phyloP scores from a whole-genome alignment of 2,797 vertebrate genomes.

The Neosalanx taihuensis region DNA sequence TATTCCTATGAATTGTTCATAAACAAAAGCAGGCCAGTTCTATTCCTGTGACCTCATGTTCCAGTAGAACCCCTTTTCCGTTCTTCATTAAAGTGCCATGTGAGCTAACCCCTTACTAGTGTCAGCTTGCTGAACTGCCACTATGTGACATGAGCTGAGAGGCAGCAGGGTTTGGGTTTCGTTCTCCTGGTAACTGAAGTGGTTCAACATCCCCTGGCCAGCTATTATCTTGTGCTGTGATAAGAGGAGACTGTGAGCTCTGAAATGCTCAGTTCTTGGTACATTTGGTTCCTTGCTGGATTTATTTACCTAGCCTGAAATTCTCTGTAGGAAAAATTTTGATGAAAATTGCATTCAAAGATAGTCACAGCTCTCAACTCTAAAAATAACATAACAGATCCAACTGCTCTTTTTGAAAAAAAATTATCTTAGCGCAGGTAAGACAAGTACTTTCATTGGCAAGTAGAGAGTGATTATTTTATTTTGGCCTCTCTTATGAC shows the following conservation, averaged over 20 bases:
- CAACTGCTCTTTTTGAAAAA: too few species aligned
- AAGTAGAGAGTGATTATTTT: background rate
- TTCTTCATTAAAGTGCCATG: background rate
- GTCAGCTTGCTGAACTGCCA: constrained; percentile 38
- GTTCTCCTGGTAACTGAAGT: constrained; percentile 7
- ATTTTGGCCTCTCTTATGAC: background rate
- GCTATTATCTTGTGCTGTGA: constrained; percentile 1
- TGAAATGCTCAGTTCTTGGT: background rate
- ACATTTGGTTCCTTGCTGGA: constrained; percentile 8
- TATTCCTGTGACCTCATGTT: background rate
- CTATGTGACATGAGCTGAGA: background rate
- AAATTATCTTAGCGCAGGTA: background rate
- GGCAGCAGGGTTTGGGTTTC: constrained; percentile 9
- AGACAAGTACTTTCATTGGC: background rate
- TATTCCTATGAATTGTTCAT: background rate
- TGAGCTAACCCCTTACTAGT: constrained; percentile 14
- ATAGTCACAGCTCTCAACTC: background rate
- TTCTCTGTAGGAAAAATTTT: background rate
- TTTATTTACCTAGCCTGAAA: background rate
- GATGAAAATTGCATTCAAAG: background rate
- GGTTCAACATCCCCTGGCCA: background rate
- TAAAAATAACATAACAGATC: background rate
- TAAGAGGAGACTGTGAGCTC: background rate
- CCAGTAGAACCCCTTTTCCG: background rate
- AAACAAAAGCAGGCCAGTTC: background rate